A percentile compares a stretch with the other conserved stretches of the same genome.
phyloP scores from a whole-genome alignment of 2,797 vertebrate species.

The Malurus splendens region DNA sequence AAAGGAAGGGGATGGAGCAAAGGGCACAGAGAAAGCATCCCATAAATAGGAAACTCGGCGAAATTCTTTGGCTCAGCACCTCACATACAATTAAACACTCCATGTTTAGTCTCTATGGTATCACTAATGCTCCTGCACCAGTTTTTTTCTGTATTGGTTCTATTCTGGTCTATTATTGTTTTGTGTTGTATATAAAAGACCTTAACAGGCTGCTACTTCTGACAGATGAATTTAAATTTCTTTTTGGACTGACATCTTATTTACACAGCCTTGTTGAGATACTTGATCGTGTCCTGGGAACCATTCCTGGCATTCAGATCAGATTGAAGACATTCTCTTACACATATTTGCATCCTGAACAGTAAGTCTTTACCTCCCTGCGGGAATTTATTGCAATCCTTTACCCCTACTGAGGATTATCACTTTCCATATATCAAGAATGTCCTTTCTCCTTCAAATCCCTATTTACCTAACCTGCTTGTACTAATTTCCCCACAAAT shows the following conservation, averaged over 20 bases:
- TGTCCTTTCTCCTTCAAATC: background rate
- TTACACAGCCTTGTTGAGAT: background rate
- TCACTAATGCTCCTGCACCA: fast-evolving
- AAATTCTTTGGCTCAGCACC: background rate
- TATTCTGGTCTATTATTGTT: background rate
- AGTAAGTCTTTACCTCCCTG: background rate
- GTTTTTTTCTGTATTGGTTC: background rate
- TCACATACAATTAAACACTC: background rate
- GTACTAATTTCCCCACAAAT: conserved; percentile 31
- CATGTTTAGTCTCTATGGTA: background rate
- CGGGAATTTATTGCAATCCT: background rate
- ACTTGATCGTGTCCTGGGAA: background rate
- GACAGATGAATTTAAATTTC: background rate
- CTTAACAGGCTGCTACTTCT: background rate
- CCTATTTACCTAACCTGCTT: conserved; percentile 10
- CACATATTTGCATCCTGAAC: conserved; percentile 5
- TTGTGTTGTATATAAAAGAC: background rate
- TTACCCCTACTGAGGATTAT: background rate
- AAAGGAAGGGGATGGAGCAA: background rate
- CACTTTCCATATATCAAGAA: background rate
- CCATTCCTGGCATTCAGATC: background rate
- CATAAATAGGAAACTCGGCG: background rate
- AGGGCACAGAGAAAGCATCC: background rate
- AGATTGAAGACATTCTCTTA: conserved; percentile 3
- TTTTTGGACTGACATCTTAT: background rate